phyloP scores from a whole-genome alignment of 2,113 vertebrate species.

The Pachyramphus minor region DNA sequence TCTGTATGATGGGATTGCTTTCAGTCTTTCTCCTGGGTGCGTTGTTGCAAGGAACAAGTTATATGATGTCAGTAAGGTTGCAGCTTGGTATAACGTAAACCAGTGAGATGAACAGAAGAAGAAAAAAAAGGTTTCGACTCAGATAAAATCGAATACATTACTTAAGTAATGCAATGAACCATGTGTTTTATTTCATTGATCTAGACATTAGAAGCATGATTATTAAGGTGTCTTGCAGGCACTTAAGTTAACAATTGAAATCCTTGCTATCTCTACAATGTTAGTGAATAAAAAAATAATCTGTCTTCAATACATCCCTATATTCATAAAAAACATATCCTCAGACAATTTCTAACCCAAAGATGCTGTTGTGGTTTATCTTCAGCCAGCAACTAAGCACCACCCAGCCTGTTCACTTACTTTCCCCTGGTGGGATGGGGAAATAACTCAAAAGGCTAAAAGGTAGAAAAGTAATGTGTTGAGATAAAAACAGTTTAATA shows the following conservation, averaged over 20 bases:
- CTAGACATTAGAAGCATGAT: not conserved
- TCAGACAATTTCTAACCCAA: not conserved
- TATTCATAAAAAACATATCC: not conserved
- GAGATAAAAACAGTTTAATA: not conserved
- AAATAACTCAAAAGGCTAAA: not conserved
- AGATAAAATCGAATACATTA: not conserved
- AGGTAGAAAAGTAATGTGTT: rapidly evolving
- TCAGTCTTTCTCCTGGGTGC: not conserved
- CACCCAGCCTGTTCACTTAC: not conserved
- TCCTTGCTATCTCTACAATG: not conserved
- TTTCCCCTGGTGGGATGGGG: not conserved
- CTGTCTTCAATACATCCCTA: not conserved
- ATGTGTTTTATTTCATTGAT: not conserved
- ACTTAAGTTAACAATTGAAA: not conserved
- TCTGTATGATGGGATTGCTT: not conserved
- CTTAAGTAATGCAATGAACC: not conserved
- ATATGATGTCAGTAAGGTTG: not conserved
- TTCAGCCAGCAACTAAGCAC: not conserved
- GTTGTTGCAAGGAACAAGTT: not conserved
- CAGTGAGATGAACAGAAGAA: not conserved
- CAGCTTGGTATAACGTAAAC: not conserved
- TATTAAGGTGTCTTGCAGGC: not conserved
- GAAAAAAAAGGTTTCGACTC: not conserved
- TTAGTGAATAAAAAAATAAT: not conserved
- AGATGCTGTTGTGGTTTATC: not conserved